phyloP scores from a whole-genome alignment of 2,113 vertebrate genomes.

The Ailurus styani region DNA sequence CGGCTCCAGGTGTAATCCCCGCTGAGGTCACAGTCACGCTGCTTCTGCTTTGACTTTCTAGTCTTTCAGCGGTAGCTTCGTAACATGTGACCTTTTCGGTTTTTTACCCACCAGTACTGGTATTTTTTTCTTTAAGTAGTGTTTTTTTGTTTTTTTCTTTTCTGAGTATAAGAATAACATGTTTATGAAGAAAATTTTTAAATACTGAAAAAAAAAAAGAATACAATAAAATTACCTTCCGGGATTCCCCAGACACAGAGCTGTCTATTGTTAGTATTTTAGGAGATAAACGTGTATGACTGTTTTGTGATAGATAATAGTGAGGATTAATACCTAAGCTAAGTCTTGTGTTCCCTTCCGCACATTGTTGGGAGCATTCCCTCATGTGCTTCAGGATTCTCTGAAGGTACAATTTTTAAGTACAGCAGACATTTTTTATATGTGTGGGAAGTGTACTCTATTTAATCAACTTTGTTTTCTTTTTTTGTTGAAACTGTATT shows the following conservation, averaged over 20 bases:
- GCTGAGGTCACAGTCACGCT: neutral
- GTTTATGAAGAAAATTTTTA: neutral
- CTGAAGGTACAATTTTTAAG: neutral
- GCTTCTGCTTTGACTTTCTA: neutral
- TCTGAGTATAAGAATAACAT: neutral
- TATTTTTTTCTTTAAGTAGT: neutral
- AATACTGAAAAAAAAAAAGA: neutral
- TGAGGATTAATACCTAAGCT: neutral
- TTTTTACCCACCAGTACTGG: neutral
- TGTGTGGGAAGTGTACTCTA: neutral
- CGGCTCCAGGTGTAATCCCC: neutral
- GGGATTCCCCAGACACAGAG: neutral
- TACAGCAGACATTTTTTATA: neutral
- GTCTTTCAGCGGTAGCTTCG: neutral
- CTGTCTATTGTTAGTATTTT: slow-evolving; percentile 7
- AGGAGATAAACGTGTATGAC: neutral
- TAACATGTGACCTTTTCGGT: neutral
- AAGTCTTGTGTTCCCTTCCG: neutral
- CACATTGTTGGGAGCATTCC: neutral
- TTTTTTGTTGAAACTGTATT: neutral
- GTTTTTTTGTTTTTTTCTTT: neutral
- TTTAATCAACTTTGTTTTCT: neutral
- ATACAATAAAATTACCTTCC: neutral
- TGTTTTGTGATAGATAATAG: neutral
- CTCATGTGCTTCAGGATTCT: neutral